Base-by-base conservation (phyloP, 2,797 vertebrate species). In the Peromyscus attwateri region DNA sequence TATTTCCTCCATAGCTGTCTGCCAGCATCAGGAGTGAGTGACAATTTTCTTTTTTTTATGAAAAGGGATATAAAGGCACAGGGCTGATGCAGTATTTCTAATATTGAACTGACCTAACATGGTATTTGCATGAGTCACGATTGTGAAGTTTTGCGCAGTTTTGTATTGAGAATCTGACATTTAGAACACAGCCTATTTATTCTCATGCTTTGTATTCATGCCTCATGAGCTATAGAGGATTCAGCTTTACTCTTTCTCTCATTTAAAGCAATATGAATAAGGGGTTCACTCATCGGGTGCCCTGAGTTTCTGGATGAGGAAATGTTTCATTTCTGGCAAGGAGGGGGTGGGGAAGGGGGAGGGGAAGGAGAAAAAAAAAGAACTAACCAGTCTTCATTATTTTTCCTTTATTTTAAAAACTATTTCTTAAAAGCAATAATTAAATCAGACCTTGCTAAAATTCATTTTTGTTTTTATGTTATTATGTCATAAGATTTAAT, bases 151-250 rank as follows among this genome's bases (percentile, higher is more conserved):
- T 98, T 97, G 95, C 98, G 97, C 96, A 92, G 98, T 98, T 98
- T 98, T 98, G 96, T 98, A 98, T 98, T 73, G 52, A 29, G 57
- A 21, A 88, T 95, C 97, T 98, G 98, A 98, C 70, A 83, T 98
- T 97, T 98, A 98, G 97, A 97, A 95, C 96, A 97, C 97, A 96
- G 97, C 97, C 97, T 98, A 98, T 99, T 99, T 99, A 99, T 99
- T 98, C 97, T 98, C 98, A 96, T 98, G 97, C 97, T 98, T 99
- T 98, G 95, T 98, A 97, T 98, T 98, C 98, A 98, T 98, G 98
- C 92, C 95, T 98, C 98, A 97, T 97, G 96, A 98, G 97, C 96
- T 96, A 91, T 98, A 98, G 96, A 98, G 96, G 97, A 98, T 96
- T 95, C 89, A 97, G 96, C 98, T 98, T 98, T 98, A 96, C 97